Evolutionary conservation across 1,140 invertebrate species (phyloP).

Genomic region (Archivesica marissinica): DNA sequence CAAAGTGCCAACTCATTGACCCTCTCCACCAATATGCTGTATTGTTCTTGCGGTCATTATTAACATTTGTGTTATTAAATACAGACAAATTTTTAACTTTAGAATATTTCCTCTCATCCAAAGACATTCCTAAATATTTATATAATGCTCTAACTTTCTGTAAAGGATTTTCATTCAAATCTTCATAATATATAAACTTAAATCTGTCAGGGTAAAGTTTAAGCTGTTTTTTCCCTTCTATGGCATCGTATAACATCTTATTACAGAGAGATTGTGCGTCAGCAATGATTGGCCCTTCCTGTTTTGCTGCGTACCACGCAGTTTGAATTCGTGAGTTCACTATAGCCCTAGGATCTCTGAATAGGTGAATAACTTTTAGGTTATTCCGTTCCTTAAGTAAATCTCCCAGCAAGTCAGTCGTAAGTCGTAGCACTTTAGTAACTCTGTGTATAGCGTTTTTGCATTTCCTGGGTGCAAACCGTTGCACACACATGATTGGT

Average conservation of each 20-base stretch:
- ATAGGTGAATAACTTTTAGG: conserved; percentile 47
- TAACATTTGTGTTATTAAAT: no score
- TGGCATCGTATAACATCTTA: conserved; percentile 20
- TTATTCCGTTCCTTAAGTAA: conserved; percentile 15
- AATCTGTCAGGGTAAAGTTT: conserved; percentile 9
- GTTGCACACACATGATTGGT: no score
- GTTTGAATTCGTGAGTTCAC: conserved; percentile 35
- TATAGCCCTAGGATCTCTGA: conserved; percentile 42
- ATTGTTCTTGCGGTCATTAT: no score
- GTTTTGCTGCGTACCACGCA: conserved; percentile 23
- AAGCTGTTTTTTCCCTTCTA: background rate
- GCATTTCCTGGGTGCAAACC: no score
- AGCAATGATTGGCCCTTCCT: background rate
- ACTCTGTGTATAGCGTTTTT: conserved; percentile 15
- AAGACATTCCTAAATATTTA: conserved; percentile 51
- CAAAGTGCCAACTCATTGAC: no score
- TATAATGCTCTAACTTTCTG: conserved; percentile 22
- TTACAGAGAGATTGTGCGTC: conserved; percentile 18
- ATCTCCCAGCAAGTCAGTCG: background rate
- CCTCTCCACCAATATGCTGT: no score
- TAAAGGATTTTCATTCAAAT: conserved; percentile 16
- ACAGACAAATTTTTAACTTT: no score
- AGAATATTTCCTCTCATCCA: no score
- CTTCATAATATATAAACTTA: conserved; percentile 44
- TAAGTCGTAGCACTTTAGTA: conserved; percentile 44